Conservation (phyloP, 2,888 invertebrate genomes). For the Neoaliturus tenellus region DNA sequence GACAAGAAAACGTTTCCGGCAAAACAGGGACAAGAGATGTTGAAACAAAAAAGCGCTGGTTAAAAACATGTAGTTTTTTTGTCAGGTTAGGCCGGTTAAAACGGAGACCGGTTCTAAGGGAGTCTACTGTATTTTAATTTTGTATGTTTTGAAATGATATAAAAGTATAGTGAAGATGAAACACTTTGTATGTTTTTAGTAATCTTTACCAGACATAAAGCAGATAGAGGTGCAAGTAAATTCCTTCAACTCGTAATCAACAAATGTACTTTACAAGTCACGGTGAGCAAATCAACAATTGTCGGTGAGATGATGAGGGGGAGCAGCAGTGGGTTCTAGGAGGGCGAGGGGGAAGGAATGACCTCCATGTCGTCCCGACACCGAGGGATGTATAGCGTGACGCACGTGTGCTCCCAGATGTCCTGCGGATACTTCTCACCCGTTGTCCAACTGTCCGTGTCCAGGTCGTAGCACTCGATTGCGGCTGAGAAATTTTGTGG, state of each 20-base stretch:
- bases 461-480: conserved; percentile 81
- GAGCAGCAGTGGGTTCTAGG: background rate
- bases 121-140: no score
- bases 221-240: no score
- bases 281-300: background rate
- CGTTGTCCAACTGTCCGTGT: conserved; percentile 77
- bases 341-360: conserved; percentile 63
- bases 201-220: background rate
- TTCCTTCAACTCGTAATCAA: background rate
- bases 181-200: background rate
- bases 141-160: no score
- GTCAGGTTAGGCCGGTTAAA: no score
- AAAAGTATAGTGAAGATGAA: background rate
- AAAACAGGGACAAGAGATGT: no score
- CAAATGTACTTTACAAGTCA: background rate
- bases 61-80: no score
- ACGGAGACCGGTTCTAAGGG: no score
- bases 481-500: no score
- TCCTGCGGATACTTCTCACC: conserved; percentile 80
- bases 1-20: no score
- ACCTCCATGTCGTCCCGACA: conserved; percentile 75
- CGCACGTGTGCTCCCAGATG: conserved; percentile 84
- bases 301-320: no score
- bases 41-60: no score
- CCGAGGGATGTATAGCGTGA: conserved; percentile 80